These are phyloP conservation scores for Patiria miniata DNA, from an alignment of 35 echinoderm and acorn worm genomes.

Conservation along the genomic window DNA sequence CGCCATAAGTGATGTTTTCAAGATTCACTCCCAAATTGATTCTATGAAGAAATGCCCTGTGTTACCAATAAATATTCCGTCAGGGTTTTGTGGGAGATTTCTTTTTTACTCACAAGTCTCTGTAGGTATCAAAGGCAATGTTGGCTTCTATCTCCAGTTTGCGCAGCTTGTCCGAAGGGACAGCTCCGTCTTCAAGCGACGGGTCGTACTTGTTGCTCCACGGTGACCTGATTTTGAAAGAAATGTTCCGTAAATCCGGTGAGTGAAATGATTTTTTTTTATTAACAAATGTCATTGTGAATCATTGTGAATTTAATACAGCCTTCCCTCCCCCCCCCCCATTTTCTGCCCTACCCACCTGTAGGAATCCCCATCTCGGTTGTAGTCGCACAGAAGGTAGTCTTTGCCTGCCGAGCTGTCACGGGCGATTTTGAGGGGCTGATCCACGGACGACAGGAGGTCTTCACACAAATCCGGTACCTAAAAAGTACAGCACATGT, in stretches of 20 bases:
- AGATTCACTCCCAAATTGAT: too few relatives aligned
- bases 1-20: too few relatives aligned
- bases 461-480: conserved; percentile 96
- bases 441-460: conserved; percentile 89
- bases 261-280: too few relatives aligned
- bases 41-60: too few relatives aligned
- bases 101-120: conserved; percentile 92
- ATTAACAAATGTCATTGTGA: too few relatives aligned
- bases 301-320: too few relatives aligned
- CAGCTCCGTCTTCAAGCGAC: conserved; percentile 68
- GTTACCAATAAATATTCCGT: too few relatives aligned
- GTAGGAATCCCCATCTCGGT: conserved; percentile 98
- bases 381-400: conserved; percentile 96
- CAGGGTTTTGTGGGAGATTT: too few relatives aligned
- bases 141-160: conserved; percentile 93
- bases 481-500: conserved; percentile 32
- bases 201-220: conserved; percentile 96
- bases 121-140: conserved; percentile 91
- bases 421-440: conserved; percentile 92
- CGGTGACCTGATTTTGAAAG: conserved; percentile 72
- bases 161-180: conserved; percentile 81
- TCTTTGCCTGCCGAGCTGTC: conserved; percentile 86
- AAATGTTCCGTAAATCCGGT: neutral
- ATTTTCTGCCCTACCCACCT: conserved; percentile 45
- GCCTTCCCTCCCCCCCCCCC: too few relatives aligned